Percentiles rank a stretch among this genome's conserved stretches.
Evolutionary conservation across 2,797 vertebrate species (phyloP).

Genomic region (Neomorphus geoffroyi): DNA sequence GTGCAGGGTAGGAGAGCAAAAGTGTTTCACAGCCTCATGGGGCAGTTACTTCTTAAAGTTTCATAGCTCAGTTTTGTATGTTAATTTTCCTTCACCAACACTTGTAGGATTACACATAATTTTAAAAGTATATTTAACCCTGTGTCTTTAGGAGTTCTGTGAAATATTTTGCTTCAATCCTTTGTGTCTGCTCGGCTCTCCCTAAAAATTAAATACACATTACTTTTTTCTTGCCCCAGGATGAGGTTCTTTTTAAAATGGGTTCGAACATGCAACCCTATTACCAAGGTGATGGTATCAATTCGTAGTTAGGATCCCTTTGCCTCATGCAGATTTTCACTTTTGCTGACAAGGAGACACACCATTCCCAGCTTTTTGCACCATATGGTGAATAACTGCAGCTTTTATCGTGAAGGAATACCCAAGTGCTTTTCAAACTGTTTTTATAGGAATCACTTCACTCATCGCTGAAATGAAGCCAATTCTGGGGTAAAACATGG

Average conservation of each 20-base stretch:
- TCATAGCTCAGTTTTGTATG: not conserved
- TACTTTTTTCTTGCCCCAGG: not conserved
- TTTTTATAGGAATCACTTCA: conserved; percentile 25
- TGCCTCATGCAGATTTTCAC: not conserved
- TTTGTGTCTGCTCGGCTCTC: not conserved
- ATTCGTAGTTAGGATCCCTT: not conserved
- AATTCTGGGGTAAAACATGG: not conserved
- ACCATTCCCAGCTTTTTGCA: not conserved
- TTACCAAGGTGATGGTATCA: not conserved
- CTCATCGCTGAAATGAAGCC: not conserved
- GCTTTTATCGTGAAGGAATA: conserved; percentile 19
- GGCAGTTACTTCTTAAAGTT: not conserved
- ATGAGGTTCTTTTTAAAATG: not conserved
- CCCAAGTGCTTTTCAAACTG: not conserved
- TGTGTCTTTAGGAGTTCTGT: not conserved
- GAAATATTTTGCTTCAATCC: not conserved
- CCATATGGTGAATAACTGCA: conserved; percentile 15
- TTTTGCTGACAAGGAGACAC: not conserved
- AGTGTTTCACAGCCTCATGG: not conserved
- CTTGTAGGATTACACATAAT: not conserved
- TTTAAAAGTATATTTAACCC: not conserved
- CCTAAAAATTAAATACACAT: not conserved
- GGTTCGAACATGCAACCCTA: not conserved
- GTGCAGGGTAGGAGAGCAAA: not conserved
- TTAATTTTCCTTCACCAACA: not conserved